These are phyloP conservation scores for Rhinolophus ferrumequinum DNA, from an alignment of 2,113 vertebrate genomes.

Conservation along the genomic window DNA sequence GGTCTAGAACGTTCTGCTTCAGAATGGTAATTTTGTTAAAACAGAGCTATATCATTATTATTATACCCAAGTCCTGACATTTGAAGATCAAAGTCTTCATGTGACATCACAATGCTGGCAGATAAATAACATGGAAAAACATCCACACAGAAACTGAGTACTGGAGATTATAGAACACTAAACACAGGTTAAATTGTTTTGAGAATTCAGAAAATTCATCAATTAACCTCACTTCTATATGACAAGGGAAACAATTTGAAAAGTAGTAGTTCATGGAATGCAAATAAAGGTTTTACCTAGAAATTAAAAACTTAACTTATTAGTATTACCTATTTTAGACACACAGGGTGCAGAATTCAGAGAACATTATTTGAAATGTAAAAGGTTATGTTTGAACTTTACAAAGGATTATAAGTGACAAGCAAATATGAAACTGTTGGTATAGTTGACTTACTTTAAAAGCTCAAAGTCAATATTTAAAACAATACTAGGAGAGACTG, in stretches of 20 bases:
- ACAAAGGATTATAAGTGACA: constrained; percentile 12
- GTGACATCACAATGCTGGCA: background rate
- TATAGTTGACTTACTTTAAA: background rate
- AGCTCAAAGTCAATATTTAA: constrained; percentile 4
- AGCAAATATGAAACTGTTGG: background rate
- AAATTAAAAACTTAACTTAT: background rate
- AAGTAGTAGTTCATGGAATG: background rate
- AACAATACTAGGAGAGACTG: background rate
- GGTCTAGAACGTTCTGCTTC: background rate
- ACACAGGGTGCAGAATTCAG: background rate
- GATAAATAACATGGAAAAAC: background rate
- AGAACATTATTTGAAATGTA: background rate
- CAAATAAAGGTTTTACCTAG: background rate
- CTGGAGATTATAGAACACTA: background rate
- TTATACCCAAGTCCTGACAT: background rate
- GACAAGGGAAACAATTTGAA: background rate
- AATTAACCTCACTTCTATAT: background rate
- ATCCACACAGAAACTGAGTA: background rate
- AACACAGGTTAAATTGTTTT: background rate
- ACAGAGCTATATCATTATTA: background rate
- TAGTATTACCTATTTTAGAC: background rate
- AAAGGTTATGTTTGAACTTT: constrained; percentile 49
- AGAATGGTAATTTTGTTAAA: background rate
- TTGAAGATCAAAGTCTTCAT: background rate
- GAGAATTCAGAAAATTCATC: constrained; percentile 1